Conservation (phyloP, 1,140 invertebrate species). For the Conopomorpha cramerella region DNA sequence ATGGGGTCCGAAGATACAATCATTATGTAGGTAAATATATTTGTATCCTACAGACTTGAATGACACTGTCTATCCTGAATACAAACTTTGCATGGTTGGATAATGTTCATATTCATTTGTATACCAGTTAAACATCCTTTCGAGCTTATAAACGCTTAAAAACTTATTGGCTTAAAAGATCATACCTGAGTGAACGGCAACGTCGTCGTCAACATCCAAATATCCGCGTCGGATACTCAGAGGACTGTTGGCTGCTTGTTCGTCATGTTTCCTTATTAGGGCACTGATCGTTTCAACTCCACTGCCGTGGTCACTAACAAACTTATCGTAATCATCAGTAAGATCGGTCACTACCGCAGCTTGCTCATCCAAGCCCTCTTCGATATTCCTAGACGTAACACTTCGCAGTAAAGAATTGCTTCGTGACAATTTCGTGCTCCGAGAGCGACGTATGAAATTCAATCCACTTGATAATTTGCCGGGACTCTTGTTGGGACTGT, state of each 20-base stretch:
- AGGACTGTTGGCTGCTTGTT: conserved; percentile 44
- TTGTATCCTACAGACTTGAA: no score
- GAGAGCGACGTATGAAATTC: conserved; percentile 68
- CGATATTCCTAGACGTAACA: conserved; percentile 42
- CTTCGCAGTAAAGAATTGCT: conserved; percentile 65
- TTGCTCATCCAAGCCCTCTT: conserved; percentile 38
- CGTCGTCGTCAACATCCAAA: conserved; percentile 62
- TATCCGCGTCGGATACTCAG: conserved; percentile 57
- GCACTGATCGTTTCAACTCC: conserved; percentile 45
- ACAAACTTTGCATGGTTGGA: no score
- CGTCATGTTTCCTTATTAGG: conserved; percentile 46
- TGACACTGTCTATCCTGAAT: no score
- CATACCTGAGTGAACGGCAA: conserved; percentile 69
- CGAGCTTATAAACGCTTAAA: no score
- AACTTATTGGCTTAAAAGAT: no score
- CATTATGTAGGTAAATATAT: no score
- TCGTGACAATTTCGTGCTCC: conserved; percentile 72
- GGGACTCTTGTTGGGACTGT: conserved; percentile 50
- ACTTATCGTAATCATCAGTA: conserved; percentile 43
- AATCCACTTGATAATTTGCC: conserved; percentile 59
- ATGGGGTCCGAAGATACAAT: no score
- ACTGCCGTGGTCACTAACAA: conserved; percentile 41
- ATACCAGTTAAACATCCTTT: no score
- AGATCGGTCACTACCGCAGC: conserved; percentile 34
- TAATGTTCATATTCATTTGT: no score